Evolutionary conservation across 2,113 vertebrate genomes (phyloP), one percentile per base, ranked within the genome.

Genomic region (Progne subis): DNA sequence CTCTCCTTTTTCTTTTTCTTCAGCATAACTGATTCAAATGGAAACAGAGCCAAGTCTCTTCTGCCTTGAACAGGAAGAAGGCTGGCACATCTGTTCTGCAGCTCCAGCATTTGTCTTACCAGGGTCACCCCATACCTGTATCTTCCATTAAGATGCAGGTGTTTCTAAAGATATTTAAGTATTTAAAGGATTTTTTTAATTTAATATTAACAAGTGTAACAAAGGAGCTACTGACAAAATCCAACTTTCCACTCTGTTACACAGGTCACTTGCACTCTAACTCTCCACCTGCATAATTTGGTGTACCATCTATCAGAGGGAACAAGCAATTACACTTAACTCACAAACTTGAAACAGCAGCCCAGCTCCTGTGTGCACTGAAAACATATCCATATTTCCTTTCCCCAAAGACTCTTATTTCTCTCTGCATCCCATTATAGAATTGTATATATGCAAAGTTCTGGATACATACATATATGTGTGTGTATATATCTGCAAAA

Each of bases 131-230:
- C 34, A 81, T 16, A 26, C 14, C 29, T 49, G 5, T 28, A 49
- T 37, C 18, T 91, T 69, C 78, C 76, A 81, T 56, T 86, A 90
- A 39, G 59, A 92, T 18, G 8, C 26, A 61, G 63, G 13, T 67
- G 14, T 25, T 44, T 43, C 49, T 90, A 86, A 88, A 39, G 63
- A 80, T 43, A 85, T 59, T 19, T 44, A 92, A 53, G 25, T 78
- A 86, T 46, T 60, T 19, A 83, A 63, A 81, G 32, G 6, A 55
- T 44, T 86, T 78, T 76, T 82, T 85, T 19, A 21, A 63, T 44
- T 94, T 81, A 88, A 80, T 70, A 86, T 65, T 92, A 82, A 77
- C 18, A 74, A 76, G 31, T 5, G 8, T 32, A 90, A 86, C 37
- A 93, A 65, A 0, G 1, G 11, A 90, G 23, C 55, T 77, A 65